Base-by-base conservation (phyloP, 1,140 invertebrate species). In the Sycophila sp. region DNA sequence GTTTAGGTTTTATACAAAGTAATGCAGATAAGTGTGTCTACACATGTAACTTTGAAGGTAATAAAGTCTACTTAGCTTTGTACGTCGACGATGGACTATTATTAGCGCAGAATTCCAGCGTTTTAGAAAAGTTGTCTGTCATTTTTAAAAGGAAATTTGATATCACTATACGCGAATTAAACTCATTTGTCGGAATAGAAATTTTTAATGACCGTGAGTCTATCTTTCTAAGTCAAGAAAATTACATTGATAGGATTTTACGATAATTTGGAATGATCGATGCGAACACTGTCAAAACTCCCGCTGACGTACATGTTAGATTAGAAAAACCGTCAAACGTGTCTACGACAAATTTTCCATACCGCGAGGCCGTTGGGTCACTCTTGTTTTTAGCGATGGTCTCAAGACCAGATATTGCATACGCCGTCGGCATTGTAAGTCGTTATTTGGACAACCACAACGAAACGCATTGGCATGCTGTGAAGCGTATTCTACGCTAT, bases 401-500 rank as follows among this genome's bases (percentile, higher is more conserved):
- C n/a, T n/a, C n/a, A n/a, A n/a, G n/a, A n/a, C n/a, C n/a, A n/a
- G n/a, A n/a, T n/a, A n/a, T n/a, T n/a, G n/a, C n/a, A n/a, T n/a
- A n/a, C n/a, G n/a, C n/a, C n/a, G n/a, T n/a, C n/a, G n/a, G n/a
- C n/a, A n/a, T n/a, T n/a, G n/a, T n/a, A n/a, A n/a, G n/a, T n/a
- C n/a, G n/a, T n/a, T n/a, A n/a, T n/a, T n/a, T n/a, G n/a, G n/a
- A n/a, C n/a, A n/a, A n/a, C n/a, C n/a, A 72, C 36, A 72, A 71
- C 15, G 55, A 70, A 67, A 22, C 30, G 7, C 82, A 84, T 72
- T 86, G 82, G 80, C 34, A 10, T 38, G 79, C 78, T 22, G 81
- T 78, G 4, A 85, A 86, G 49, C 72, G 79, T 22, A 75, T 87
- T 2, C 70, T 86, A 5, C 28, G 78, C 13, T 87, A 87, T 72